Base-by-base conservation (phyloP, 2,888 invertebrate species). In the Schizotus pectinicornis region DNA sequence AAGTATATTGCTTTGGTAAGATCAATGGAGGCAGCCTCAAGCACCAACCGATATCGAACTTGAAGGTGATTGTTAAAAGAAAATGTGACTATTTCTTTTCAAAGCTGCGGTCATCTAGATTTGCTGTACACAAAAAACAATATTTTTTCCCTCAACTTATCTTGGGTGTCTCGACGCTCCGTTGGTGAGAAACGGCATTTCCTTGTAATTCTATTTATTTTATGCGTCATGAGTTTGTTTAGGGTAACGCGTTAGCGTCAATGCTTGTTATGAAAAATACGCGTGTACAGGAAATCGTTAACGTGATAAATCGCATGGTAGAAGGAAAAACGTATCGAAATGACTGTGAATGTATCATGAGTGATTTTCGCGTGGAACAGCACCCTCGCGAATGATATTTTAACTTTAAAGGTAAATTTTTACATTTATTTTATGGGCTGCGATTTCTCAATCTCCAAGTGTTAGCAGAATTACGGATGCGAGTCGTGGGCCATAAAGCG, bases 1-100 rank as follows among this genome's bases (percentile, higher is more conserved):
- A 73, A 74, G 75, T 75, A 76, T 77, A 76, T 76, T 75, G 75
- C 74, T 74, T 73, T 67, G 67, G 62, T 64, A 67, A 73, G 73
- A 76, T 75, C 74, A 75, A 76, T 76, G 75, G 69, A 68, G 67
- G 62, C 64, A 64, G 64, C 70, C 69, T 58, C 62, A 65, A 69
- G 70, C 74, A 61, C 66, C 63, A 61, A 60, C 67, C 69, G 72
- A 72, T 74, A 72, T 65, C 63, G 62, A 62, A 67, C 67, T 65
- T 67, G 65, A 70, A 67, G 62, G 63, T 61, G 65, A 69, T 68
- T 69, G 65, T 62, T 61, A 69, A 68, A 69, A 67, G 65, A 55
- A 65, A 67, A 67, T 67, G 65, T 67, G 67, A 63, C 61, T 58
- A 64, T 64, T 59, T 49, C 62, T 65, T 64, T 66, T 61, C 60